Conservation (phyloP, 2,888 invertebrate species). For the Diaperis boleti region DNA sequence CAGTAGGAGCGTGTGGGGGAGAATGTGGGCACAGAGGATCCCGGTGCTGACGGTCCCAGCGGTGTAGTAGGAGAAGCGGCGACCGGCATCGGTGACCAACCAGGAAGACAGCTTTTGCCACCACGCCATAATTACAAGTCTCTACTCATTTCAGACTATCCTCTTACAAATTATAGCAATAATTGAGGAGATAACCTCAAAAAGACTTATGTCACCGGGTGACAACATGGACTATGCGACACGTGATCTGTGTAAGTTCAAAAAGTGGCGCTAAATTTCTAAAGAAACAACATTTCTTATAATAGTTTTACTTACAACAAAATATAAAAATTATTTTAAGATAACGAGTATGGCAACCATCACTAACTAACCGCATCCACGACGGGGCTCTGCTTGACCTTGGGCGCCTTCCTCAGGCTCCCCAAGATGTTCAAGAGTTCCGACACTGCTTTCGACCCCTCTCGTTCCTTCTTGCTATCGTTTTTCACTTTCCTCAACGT, state of each 20-base stretch:
- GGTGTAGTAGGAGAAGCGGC: slow-evolving; percentile 67
- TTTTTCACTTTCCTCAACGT: slow-evolving; percentile 77
- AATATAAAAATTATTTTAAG: slow-evolving; percentile 13
- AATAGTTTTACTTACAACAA: slow-evolving; percentile 19
- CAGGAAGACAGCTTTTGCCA: slow-evolving; percentile 58
- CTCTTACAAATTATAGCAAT: no score
- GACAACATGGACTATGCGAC: no score
- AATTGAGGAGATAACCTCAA: no score
- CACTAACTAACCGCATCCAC: slow-evolving; percentile 48
- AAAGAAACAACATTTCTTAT: no score
- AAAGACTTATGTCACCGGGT: no score
- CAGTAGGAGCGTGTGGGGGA: slow-evolving; percentile 74
- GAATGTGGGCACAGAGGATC: slow-evolving; percentile 66
- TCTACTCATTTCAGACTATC: no score
- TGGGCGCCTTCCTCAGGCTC: slow-evolving; percentile 69
- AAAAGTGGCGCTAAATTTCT: no score
- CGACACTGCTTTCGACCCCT: slow-evolving; percentile 74
- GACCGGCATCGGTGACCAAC: slow-evolving; percentile 71
- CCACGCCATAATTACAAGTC: not conserved
- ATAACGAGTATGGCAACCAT: slow-evolving; percentile 34
- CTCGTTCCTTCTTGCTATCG: slow-evolving; percentile 66
- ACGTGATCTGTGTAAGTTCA: no score
- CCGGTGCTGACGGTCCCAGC: slow-evolving; percentile 67
- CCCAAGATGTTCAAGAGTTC: slow-evolving; percentile 79
- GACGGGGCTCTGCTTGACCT: slow-evolving; percentile 51